Percentiles rank a stretch among this genome's conserved stretches.
Conservation (phyloP, 2,888 invertebrate genomes). For the Heteromyza rotundicornis region DNA sequence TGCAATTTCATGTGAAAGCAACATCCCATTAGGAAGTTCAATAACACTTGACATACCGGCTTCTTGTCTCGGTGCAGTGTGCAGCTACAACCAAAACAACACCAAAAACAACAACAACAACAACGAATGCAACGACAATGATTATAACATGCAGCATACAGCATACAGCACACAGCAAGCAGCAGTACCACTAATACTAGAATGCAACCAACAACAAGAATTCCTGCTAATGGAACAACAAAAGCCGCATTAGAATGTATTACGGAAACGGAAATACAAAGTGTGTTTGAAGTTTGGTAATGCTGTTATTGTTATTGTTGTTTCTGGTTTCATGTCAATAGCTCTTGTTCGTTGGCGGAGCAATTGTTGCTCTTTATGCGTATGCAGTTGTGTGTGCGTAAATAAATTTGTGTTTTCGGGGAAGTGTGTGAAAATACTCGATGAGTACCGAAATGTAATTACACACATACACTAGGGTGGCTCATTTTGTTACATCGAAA, state of each 20-base stretch:
- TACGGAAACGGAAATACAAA: slow-evolving; percentile 21
- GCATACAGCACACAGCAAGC: background rate
- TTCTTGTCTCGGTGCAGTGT: background rate
- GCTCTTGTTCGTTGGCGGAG: background rate
- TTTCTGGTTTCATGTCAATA: background rate
- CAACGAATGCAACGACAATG: background rate
- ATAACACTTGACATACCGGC: slow-evolving; percentile 26
- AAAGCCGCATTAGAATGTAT: slow-evolving; percentile 14
- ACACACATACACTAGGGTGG: no score
- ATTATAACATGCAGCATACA: background rate
- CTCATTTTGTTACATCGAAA: no score
- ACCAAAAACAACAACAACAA: background rate
- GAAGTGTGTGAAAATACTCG: no score
- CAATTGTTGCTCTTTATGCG: background rate
- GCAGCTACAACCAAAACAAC: background rate
- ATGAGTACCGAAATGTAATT: no score
- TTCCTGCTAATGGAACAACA: background rate
- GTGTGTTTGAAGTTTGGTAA: slow-evolving; percentile 7
- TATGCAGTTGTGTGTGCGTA: background rate
- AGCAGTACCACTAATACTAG: no score
- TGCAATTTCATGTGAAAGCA: slow-evolving; percentile 8
- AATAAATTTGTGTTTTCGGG: background rate
- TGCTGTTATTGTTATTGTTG: background rate
- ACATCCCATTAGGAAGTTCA: slow-evolving; percentile 32
- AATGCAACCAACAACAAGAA: slow-evolving; percentile 7